Base-by-base conservation (phyloP, 1,140 invertebrate species). In the Diabrotica virgifera region DNA sequence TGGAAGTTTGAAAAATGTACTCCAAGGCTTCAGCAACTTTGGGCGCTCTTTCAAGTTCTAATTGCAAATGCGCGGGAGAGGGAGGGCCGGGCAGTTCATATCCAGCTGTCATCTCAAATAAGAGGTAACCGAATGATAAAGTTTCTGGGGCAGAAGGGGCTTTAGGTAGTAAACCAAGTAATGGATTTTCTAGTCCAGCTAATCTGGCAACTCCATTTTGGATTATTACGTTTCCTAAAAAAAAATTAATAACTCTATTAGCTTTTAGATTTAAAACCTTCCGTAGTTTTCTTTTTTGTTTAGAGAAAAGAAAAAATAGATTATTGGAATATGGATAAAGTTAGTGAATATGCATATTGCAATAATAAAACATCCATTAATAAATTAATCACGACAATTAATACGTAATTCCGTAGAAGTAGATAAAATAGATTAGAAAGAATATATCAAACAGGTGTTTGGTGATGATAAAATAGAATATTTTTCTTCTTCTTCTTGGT, bases 71-170 rank as follows among this genome's bases (percentile, higher is more conserved):
- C 65, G 84, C 83, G 68, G 85, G 81, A 65, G 86, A 87, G 13
- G 91, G 90, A 11, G 91, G 85, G 60, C 85, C 84, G 67, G 87
- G 85, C 54, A 95, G 80, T 74, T 94, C 92, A 68, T 90, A 89
- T 3, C 92, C 93, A 24, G 90, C 87, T 73, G 90, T 90, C 93
- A 96, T 96, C 82, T 96, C 93, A 79, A 92, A 95, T 37, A 96
- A 81, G 70, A 96, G 85, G 77, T 94, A 90, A 5, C 86, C 87
- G 74, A 96, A 92, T 64, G 88, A 91, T 61, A 95, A 81, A 0
- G 88, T 86, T 72, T 82, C 81, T 59, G 88, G 82, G 6, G 86
- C 85, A 54, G 84, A 84, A 35, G 85, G 84, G 52, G 84, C 81
- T 82, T 88, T 84, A 13, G 92, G 91, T 36, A 86, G 84, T 14